A percentile compares a stretch with the other conserved stretches of the same genome.
These are phyloP conservation scores for Brachymystax lenok DNA, from an alignment of 2,797 vertebrate species.

Conservation along the genomic window DNA sequence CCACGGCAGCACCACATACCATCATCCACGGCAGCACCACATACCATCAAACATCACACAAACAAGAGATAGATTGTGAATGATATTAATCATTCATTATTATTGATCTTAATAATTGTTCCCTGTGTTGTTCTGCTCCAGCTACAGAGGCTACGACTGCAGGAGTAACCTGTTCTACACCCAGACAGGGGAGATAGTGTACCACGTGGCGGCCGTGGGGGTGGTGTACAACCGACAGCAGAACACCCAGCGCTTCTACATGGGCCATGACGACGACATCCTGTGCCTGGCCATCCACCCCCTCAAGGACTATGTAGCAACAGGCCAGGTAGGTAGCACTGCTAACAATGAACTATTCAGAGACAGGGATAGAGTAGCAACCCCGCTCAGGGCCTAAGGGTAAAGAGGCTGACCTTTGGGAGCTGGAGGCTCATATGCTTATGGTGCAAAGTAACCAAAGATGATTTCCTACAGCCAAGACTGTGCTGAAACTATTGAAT, in stretches of 20 bases:
- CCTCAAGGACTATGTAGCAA: slow-evolving; percentile 95
- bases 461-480: not conserved
- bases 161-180: slow-evolving; percentile 90
- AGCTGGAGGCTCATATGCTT: not conserved
- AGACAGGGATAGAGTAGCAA: not conserved
- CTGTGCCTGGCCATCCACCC: slow-evolving; percentile 96
- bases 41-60: not conserved
- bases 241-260: slow-evolving; percentile 95
- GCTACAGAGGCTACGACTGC: slow-evolving; percentile 75
- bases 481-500: not conserved
- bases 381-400: too few species aligned
- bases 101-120: not conserved
- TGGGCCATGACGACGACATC: slow-evolving; percentile 96
- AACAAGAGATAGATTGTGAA: not conserved
- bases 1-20: not conserved
- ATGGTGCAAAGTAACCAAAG: not conserved
- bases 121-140: slow-evolving; percentile 37
- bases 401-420: not conserved
- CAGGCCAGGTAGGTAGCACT: slow-evolving; percentile 86
- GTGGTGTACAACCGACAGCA: slow-evolving; percentile 97
- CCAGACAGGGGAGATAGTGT: slow-evolving; percentile 96
- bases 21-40: slow-evolving; percentile 4
- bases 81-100: not conserved
- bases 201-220: slow-evolving; percentile 95
- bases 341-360: not conserved